Evolutionary conservation across 1,140 invertebrate species (phyloP).

Genomic region (Chironomus striatipennis): DNA sequence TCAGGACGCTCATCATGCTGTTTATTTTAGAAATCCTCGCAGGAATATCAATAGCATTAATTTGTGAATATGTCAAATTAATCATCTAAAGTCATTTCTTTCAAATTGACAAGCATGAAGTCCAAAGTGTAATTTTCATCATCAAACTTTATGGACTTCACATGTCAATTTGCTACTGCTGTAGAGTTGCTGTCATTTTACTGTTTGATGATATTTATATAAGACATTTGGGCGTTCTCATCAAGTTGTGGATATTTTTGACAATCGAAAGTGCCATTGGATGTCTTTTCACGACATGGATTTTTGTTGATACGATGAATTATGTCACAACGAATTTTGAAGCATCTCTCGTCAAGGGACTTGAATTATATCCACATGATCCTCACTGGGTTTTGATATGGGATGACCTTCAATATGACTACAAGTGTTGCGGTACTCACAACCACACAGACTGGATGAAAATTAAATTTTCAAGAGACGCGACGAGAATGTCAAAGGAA

Average conservation of each 20-base stretch:
- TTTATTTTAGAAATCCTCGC: neutral
- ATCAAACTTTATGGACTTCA: neutral
- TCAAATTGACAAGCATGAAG: neutral
- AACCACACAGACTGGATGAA: neutral
- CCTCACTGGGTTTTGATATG: neutral
- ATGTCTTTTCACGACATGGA: neutral
- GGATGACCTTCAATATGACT: slow-evolving; percentile 11
- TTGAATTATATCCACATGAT: neutral
- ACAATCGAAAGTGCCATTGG: neutral
- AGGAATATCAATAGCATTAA: neutral
- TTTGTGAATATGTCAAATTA: slow-evolving; percentile 1
- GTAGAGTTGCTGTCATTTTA: neutral
- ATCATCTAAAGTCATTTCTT: neutral
- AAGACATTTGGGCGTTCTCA: neutral
- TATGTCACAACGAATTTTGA: neutral
- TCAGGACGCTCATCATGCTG: neutral
- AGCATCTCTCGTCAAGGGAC: neutral
- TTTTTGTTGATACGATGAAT: neutral
- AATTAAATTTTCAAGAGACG: neutral
- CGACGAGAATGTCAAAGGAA: neutral
- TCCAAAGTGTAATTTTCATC: neutral
- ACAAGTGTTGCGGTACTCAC: neutral
- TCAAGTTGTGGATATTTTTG: neutral
- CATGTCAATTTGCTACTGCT: neutral
- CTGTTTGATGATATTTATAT: neutral